These are phyloP conservation scores for Diorhabda carinulata DNA, from an alignment of 1,140 invertebrate genomes.

Conservation along the genomic window DNA sequence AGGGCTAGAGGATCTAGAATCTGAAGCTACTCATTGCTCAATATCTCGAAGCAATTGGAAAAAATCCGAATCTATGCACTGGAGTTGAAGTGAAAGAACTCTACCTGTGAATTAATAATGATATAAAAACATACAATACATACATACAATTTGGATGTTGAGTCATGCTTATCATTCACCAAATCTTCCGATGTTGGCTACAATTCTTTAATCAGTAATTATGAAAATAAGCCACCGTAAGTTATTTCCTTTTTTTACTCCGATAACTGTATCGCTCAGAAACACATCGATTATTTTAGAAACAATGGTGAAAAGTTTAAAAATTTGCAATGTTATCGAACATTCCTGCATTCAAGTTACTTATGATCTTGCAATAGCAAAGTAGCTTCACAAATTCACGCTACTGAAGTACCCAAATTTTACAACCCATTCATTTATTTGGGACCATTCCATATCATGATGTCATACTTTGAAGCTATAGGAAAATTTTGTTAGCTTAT, in stretches of 20 bases:
- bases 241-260: slow-evolving; percentile 36
- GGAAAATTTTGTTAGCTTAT: slow-evolving; percentile 36
- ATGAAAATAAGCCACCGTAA: slow-evolving; percentile 28
- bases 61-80: too few relatives aligned
- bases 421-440: too few relatives aligned
- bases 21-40: slow-evolving; percentile 32
- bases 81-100: slow-evolving; percentile 16
- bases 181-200: slow-evolving; percentile 33
- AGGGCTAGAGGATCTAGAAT: slow-evolving; percentile 41
- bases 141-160: slow-evolving; percentile 29
- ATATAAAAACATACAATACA: slow-evolving; percentile 16
- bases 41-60: too few relatives aligned
- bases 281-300: slow-evolving; percentile 36
- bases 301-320: slow-evolving; percentile 34
- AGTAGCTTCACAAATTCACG: too few relatives aligned
- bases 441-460: too few relatives aligned
- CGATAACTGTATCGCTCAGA: slow-evolving; percentile 44
- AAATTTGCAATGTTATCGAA: slow-evolving; percentile 33
- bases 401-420: too few relatives aligned
- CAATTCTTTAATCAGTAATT: slow-evolving; percentile 28
- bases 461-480: slow-evolving; percentile 23
- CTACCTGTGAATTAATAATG: slow-evolving; percentile 11
- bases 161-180: slow-evolving; percentile 25
- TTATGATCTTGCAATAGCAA: slow-evolving; percentile 37
- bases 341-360: slow-evolving; percentile 43